phyloP scores from a whole-genome alignment of 2,888 invertebrate species.

The Rutpela maculata region DNA sequence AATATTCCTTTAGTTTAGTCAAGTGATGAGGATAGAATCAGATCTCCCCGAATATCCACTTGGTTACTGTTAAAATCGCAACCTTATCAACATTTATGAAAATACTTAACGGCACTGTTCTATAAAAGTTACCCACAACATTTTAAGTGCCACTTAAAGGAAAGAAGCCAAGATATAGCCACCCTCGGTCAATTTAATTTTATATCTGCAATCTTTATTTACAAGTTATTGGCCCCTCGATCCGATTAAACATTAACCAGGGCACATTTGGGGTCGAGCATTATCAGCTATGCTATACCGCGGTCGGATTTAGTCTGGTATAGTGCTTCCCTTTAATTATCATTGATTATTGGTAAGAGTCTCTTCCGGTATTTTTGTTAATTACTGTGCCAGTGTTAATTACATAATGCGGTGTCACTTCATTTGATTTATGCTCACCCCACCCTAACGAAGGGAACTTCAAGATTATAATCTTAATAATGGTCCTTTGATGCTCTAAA shows the following conservation, averaged over 20 bases:
- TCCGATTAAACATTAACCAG: constrained; percentile 24
- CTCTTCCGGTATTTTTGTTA: constrained; percentile 21
- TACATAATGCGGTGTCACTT: constrained; percentile 24
- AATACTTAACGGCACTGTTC: constrained; percentile 4
- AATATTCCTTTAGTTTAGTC: neutral
- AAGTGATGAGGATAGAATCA: neutral
- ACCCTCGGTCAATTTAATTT: constrained; percentile 27
- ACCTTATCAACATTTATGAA: constrained; percentile 14
- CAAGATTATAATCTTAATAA: constrained; percentile 29
- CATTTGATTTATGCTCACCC: constrained; percentile 21
- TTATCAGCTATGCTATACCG: constrained; percentile 3
- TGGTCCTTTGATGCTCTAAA: constrained; percentile 4
- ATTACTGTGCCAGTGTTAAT: constrained; percentile 23
- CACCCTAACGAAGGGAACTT: neutral
- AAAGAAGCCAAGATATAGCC: constrained; percentile 8
- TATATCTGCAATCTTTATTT: constrained; percentile 37
- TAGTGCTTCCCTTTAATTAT: constrained; percentile 21
- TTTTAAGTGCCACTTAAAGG: constrained; percentile 30
- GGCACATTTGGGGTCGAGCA: constrained; percentile 1
- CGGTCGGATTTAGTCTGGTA: neutral
- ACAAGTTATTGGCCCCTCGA: constrained; percentile 34
- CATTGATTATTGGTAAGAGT: constrained; percentile 6
- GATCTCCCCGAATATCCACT: neutral
- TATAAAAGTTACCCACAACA: constrained; percentile 20
- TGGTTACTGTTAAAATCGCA: neutral